These are phyloP conservation scores for Drosophila paramelanica DNA, from an alignment of 2,888 invertebrate species.

Conservation along the genomic window DNA sequence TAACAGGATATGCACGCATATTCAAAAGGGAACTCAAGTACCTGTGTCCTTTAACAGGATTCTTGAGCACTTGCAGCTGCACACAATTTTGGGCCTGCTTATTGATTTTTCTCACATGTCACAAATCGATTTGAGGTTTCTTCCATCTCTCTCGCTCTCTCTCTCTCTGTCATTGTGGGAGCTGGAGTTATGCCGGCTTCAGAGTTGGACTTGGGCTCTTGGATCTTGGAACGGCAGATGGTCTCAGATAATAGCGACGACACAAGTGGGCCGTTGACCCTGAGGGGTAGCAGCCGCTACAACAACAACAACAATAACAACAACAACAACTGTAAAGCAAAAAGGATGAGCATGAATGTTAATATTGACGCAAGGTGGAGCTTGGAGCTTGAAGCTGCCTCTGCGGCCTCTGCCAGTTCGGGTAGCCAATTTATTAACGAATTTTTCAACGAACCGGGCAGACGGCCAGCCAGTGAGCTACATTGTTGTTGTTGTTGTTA, in stretches of 20 bases:
- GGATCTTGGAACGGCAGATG: conserved; percentile 62
- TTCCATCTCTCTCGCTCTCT: background rate
- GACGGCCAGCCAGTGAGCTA: conserved; percentile 40
- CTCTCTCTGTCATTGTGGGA: conserved; percentile 38
- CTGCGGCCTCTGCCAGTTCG: conserved; percentile 36
- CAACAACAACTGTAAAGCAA: conserved; percentile 13
- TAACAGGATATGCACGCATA: conserved; percentile 14
- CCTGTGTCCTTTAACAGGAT: conserved; percentile 32
- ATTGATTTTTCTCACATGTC: conserved; percentile 67
- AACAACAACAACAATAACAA: conserved; percentile 18
- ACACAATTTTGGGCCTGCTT: conserved; percentile 14
- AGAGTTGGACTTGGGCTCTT: conserved; percentile 19
- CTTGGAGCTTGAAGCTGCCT: conserved; percentile 23
- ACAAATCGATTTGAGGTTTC: conserved; percentile 47
- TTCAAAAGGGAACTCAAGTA: conserved; percentile 6
- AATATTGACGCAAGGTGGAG: conserved; percentile 77
- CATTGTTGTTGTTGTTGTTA: conserved; percentile 22
- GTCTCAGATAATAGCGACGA: conserved; percentile 66
- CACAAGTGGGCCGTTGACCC: conserved; percentile 72
- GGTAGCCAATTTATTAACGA: conserved; percentile 75
- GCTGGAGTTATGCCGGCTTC: conserved; percentile 27
- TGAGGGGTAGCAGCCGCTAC: conserved; percentile 53
- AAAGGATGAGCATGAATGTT: conserved; percentile 76
- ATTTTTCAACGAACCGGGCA: conserved; percentile 60
- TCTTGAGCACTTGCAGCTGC: conserved; percentile 44